Base-by-base conservation (phyloP, 2,888 invertebrate species). In the Branchellion lobata region DNA sequence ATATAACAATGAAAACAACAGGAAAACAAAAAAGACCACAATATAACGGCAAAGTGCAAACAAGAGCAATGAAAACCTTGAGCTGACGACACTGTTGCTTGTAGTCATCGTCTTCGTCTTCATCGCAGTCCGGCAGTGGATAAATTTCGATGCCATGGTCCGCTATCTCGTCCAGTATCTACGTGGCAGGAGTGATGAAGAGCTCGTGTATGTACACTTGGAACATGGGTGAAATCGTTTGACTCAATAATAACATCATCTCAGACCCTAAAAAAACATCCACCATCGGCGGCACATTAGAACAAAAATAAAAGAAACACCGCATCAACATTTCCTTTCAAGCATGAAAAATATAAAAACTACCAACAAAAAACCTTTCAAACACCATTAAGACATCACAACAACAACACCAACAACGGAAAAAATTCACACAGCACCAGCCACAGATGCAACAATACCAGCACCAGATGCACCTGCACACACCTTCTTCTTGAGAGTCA, bases 231-330 rank as follows among this genome's bases (percentile, higher is more conserved):
- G 40, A 24, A n/a, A 8, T 14, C 11, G 11, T 14, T n/a, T 14
- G n/a, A 65, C 8, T 14, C 29, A 24, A 65, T 24, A 65, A 65
- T 14, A 65, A 8, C 8, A 27, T 14, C 8, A 47, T 47, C 8
- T 47, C 11, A 14, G 96, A 94, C 81, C 97, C 96, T 87, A 96
- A 96, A 21, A 97, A 96, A 68, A 97, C 96, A 90, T 97, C 97
- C 80, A 97, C 97, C 47, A 98, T 94, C 5, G 96, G 95, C 86
- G 92, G 94, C 88, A 89, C 83, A 0, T 83, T 82, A 69, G 21
- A 29, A 36, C 51, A 74, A 68, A 65, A 14, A 75, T n/a, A n/a
- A n/a, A n/a, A n/a, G n/a, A n/a, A n/a, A n/a, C n/a, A n/a, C n/a
- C n/a, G n/a, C n/a, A n/a, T n/a, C n/a, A n/a, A n/a, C n/a, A n/a